A percentile compares a stretch with the other conserved stretches of the same genome.
Conservation (phyloP, 2,888 invertebrate genomes). For the Tetropium fuscum region DNA sequence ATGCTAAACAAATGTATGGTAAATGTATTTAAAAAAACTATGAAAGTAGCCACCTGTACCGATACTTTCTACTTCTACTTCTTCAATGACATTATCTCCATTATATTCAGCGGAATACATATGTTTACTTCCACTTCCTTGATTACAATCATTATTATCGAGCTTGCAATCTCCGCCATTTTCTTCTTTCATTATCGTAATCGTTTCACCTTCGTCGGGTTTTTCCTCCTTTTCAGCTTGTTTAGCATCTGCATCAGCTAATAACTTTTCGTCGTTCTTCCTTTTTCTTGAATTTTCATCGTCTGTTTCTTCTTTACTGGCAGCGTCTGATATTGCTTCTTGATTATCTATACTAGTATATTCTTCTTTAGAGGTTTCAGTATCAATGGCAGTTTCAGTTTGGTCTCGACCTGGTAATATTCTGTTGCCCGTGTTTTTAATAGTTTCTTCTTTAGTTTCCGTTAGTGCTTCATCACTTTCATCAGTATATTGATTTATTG, state of each 20-base stretch:
- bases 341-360: not conserved
- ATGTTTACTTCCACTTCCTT: not conserved
- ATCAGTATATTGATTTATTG: not conserved
- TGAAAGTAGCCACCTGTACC: not conserved
- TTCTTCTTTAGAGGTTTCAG: not conserved
- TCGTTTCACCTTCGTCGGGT: not conserved
- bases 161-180: not conserved
- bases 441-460: not conserved
- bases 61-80: not conserved
- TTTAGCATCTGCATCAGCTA: not conserved
- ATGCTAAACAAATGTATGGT: not conserved
- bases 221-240: not conserved
- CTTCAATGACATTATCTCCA: not conserved
- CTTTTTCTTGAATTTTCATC: not conserved
- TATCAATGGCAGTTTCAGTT: not conserved
- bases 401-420: not conserved
- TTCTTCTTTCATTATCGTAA: not conserved
- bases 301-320: not conserved
- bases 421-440: not conserved
- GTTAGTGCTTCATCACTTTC: not conserved
- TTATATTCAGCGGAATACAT: not conserved
- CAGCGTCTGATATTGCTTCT: too few species aligned
- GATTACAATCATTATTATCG: not conserved
- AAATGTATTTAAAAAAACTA: constrained; percentile 1
- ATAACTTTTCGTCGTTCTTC: not conserved